Evolutionary conservation across 2,888 invertebrate genomes (phyloP).

Genomic region (Rhimphoctona megacephalus): DNA sequence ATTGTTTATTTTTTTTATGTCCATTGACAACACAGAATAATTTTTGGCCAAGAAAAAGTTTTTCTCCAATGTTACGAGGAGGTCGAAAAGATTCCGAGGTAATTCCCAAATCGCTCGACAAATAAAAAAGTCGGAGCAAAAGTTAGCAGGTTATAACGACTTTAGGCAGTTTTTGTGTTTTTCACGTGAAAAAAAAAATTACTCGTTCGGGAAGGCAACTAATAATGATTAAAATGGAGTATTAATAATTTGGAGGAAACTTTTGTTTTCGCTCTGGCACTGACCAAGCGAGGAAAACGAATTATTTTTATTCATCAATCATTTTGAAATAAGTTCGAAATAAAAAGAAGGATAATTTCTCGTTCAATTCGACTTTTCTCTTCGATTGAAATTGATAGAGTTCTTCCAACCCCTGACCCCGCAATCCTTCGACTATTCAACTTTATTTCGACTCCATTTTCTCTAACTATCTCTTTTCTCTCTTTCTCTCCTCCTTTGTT

Average conservation of each 20-base stretch:
- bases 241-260: background rate
- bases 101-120: background rate
- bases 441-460: constrained; percentile 32
- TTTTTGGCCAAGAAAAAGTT: background rate
- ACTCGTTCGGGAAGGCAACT: background rate
- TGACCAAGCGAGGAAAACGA: background rate
- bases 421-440: background rate
- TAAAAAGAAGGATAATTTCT: constrained; percentile 15
- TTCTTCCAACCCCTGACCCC: background rate
- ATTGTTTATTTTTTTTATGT: background rate
- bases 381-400: constrained; percentile 1
- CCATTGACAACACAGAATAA: background rate
- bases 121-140: background rate
- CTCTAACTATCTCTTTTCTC: background rate
- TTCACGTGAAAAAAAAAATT: background rate
- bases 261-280: background rate
- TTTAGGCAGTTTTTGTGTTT: background rate
- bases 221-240: background rate
- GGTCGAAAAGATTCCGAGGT: background rate
- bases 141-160: background rate
- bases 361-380: background rate
- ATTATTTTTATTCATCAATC: constrained; percentile 22
- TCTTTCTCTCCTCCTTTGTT: background rate
- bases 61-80: background rate
- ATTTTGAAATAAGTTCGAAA: background rate